Evolutionary conservation across 2,797 vertebrate species (phyloP), one percentile per base, ranked within the genome.

Genomic region (Podarcis lilfordi): DNA sequence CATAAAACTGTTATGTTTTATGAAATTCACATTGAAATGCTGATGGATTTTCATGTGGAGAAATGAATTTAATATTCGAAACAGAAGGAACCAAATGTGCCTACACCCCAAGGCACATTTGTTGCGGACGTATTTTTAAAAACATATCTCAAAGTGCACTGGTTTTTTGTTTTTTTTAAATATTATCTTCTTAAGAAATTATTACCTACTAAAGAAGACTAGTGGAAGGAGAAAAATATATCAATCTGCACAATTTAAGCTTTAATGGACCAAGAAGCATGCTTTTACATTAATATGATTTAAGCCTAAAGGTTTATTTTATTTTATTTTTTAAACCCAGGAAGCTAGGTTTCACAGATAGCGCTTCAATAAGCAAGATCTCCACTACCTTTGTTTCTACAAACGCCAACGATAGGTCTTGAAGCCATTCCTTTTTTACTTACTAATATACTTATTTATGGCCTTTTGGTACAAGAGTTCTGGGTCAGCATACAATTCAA

Each of bases 201-300:
- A 78, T 91, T 94, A 80, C 82, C 87, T 95, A 95, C 94, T 80
- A 95, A 94, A 96, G 89, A 5, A 89, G 79, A 94, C 75, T 88
- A 90, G 64, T 71, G 89, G 91, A 77, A 85, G 81, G 80, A 84
- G 50, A 55, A 55, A 72, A 71, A 93, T 91, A 72, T 93, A 95
- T 95, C 93, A 95, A 95, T 94, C 92, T 96, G 93, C 77, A 91
- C 89, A 95, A 95, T 95, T 96, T 95, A 94, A 96, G 88, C 19
- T 86, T 94, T 94, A 95, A 94, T 96, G 92, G 92, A 76, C 86
- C 93, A 95, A 72, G 88, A 95, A 94, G 92, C 80, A 86, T 91
- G 32, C 93, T 96, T 96, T 93, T 94, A 89, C 81, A 81, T 94
- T 95, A 94, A 93, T 93, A 88, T 94, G 90, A 94, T 93, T 95